Base-by-base conservation (phyloP, 2,113 vertebrate genomes). In the Rutilus rutilus region DNA sequence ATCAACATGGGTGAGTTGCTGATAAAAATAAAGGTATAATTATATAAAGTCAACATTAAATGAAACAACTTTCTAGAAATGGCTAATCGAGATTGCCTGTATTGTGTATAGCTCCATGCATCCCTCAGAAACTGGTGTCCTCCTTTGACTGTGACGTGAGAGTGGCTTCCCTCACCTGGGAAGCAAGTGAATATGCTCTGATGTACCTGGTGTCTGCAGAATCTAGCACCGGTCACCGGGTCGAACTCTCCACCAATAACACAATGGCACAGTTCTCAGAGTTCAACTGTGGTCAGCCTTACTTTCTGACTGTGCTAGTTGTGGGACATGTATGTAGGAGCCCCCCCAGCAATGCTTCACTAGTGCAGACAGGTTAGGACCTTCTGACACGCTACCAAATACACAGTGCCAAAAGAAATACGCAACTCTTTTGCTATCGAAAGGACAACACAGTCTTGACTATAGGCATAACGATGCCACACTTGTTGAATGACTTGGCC, bases 261-360 rank as follows among this genome's bases (percentile, higher is more conserved):
- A 94, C 92, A 59, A 90, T 78, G 47, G 90, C 93, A 23, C 89
- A 87, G 19, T 83, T 96, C 79, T 92, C 91, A 1, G 94, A 93
- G 82, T 92, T 96, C 45, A 33, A 19, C 5, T 96, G 95, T 69
- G 94, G 95, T 27, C 87, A 94, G 69, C 60, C 89, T 59, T 96
- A 96, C 86, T 92, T 78, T 85, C 78, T 95, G 59, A 94, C 91
- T 0, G 93, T 95, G 25, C 86, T 85, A 78, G 94, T 94, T 0
- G 86, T 82, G 0, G 92, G 94, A 57, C 83, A 89, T 0, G 78
- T 80, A 69, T 96, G 95, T 87, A 91, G 76, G 17, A 95, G 95
- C 39, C 54, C 0, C 0, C 71, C 90, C 74, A 96, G 94, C 86
- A 42, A 14, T 25, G 62, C 90, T 0, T 85, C 69, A 6, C 14